phyloP scores from a whole-genome alignment of 2,888 invertebrate species.

The Agrotis ipsilon region DNA sequence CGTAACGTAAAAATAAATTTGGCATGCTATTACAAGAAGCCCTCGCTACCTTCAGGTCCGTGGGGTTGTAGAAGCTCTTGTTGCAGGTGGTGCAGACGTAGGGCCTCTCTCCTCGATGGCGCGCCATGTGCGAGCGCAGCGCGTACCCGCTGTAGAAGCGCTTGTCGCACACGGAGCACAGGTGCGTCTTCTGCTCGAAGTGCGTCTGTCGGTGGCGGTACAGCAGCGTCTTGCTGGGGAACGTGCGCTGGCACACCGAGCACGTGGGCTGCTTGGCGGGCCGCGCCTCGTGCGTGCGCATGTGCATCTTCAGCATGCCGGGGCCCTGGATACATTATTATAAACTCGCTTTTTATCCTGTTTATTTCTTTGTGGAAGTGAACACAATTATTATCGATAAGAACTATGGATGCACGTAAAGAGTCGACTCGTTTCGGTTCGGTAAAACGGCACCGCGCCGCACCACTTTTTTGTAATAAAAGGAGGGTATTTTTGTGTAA shows the following conservation, averaged over 20 bases:
- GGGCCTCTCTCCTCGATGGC: constrained; percentile 89
- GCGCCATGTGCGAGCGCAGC: constrained; percentile 88
- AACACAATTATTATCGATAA: no score
- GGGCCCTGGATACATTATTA: constrained; percentile 85
- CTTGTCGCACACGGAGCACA: constrained; percentile 88
- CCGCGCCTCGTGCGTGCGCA: constrained; percentile 92
- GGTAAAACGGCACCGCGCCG: no score
- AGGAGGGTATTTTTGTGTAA: no score
- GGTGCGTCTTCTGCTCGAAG: constrained; percentile 90
- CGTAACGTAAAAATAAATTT: not conserved
- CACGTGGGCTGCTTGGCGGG: constrained; percentile 92
- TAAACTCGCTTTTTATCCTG: not conserved
- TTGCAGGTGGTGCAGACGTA: constrained; percentile 91
- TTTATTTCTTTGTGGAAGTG: not conserved
- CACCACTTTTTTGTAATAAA: no score
- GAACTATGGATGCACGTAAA: no score
- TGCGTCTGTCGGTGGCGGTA: constrained; percentile 92
- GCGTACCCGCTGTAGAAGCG: constrained; percentile 89
- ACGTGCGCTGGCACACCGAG: constrained; percentile 91
- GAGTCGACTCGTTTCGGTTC: no score
- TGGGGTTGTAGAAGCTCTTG: constrained; percentile 91
- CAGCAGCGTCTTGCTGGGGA: constrained; percentile 91
- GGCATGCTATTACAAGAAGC: not conserved
- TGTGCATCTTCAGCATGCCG: constrained; percentile 93
- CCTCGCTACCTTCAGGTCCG: constrained; percentile 88